Evolutionary conservation across 1,140 invertebrate genomes (phyloP), one percentile per base, ranked within the genome.

Genomic region (Samia ricini): DNA sequence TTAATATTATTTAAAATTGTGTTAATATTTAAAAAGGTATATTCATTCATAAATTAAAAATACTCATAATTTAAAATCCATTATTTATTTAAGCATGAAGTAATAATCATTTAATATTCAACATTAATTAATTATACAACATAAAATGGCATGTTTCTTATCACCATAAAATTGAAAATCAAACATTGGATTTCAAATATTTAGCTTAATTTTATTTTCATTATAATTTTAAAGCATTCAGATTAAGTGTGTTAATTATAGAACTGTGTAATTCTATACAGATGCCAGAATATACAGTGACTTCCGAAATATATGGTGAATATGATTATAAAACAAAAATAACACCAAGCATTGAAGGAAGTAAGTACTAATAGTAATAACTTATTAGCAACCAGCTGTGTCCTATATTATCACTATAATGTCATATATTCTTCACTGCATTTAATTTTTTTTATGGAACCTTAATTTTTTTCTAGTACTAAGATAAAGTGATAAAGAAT

Each of bases 261-360:
- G 22, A n/a, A 20, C 21, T 52, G 22, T 57, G n/a, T 42, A 42
- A 42, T 42, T 42, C 33, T 42, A 42, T 42, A 42, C 33, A 90
- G 85, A 91, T 91, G 90, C 88, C 90, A 36, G 87, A 89, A 64
- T 71, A 84, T 19, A 87, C 88, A 57, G 89, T 91, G 0, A 88
- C 85, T 52, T 91, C 90, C 22, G 90, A 91, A 76, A 90, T 91
- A 69, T 91, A 91, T 79, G 66, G 77, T 56, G 90, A 91, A 76
- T 90, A 85, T 83, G 79, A 87, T 71, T 91, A 91, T 63, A 85
- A 69, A 67, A 90, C 88, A 24, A 76, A 78, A 64, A 76, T 70
- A 62, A 77, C 66, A 55, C 78, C 89, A 56, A 82, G 72, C 24
- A 80, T 66, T 65, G 66, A 82, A 66, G 87, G 86, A 72, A 91